These are phyloP conservation scores for Schrankia costaestrigalis DNA, from an alignment of 2,888 invertebrate genomes.

Conservation along the genomic window DNA sequence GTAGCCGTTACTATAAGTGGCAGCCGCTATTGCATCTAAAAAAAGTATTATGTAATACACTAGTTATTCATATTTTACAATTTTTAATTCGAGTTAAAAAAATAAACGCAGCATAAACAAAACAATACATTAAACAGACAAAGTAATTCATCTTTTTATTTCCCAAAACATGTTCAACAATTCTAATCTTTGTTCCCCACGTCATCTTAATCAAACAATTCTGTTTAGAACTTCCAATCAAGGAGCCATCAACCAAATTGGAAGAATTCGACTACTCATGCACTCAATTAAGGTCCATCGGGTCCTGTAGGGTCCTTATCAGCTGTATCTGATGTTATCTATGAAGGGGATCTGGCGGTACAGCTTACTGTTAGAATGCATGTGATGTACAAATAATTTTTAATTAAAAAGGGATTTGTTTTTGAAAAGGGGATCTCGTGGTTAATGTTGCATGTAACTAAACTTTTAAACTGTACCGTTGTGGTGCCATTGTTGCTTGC, in stretches of 20 bases:
- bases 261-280: constrained; percentile 54
- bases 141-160: too few relatives aligned
- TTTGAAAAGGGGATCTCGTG: constrained; percentile 6
- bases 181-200: not conserved
- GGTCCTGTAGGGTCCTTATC: constrained; percentile 30
- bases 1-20: too few relatives aligned
- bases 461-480: constrained; percentile 3
- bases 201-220: constrained; percentile 19
- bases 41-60: too few relatives aligned
- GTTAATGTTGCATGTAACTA: constrained; percentile 7
- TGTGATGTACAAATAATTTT: constrained; percentile 6
- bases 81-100: too few relatives aligned
- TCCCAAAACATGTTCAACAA: too few relatives aligned
- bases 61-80: too few relatives aligned
- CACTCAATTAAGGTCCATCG: constrained; percentile 40
- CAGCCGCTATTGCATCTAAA: too few relatives aligned
- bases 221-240: constrained; percentile 35
- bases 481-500: too few relatives aligned
- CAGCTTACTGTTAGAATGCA: constrained; percentile 7
- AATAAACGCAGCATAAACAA: too few relatives aligned
- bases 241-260: constrained; percentile 27
- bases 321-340: constrained; percentile 32
- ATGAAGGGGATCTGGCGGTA: constrained; percentile 7
- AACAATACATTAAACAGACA: too few relatives aligned
- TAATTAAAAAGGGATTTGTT: constrained; percentile 9